Conservation (phyloP, 2,113 vertebrate species). For the Vidua macroura region DNA sequence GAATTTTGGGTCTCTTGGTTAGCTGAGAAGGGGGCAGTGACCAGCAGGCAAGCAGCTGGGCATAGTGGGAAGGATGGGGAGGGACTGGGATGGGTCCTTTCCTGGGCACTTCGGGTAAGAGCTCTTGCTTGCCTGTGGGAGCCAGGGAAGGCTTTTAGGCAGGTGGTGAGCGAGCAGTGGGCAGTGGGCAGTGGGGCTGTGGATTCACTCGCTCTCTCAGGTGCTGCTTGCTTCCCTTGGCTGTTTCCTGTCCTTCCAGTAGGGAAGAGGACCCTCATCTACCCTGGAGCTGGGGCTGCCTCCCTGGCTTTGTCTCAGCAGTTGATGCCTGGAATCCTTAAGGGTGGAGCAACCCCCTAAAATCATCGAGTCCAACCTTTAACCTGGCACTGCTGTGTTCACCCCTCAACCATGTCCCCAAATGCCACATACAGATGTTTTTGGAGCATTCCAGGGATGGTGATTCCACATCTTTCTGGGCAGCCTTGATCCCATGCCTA, state of each 20-base stretch:
- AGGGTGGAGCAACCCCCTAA: neutral
- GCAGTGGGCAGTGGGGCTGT: too few species aligned
- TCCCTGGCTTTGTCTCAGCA: neutral
- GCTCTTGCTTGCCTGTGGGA: neutral
- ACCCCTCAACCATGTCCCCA: neutral
- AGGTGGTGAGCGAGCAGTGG: neutral
- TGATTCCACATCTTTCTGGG: neutral
- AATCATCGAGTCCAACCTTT: neutral
- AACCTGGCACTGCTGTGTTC: neutral
- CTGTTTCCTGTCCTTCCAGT: neutral
- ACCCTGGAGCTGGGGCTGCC: neutral
- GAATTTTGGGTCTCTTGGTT: neutral
- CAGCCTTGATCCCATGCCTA: neutral
- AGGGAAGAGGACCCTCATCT: neutral
- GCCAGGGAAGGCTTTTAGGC: neutral
- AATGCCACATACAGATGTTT: neutral
- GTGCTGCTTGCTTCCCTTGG: neutral
- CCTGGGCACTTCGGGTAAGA: neutral
- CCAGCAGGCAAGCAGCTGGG: neutral
- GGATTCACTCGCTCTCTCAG: accelerated
- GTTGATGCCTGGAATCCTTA: neutral
- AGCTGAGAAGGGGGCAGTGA: neutral
- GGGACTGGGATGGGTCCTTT: neutral
- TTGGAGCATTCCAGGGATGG: neutral
- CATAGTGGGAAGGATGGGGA: neutral